Base-by-base conservation (phyloP, 2,113 vertebrate genomes). In the Vidua chalybeata region DNA sequence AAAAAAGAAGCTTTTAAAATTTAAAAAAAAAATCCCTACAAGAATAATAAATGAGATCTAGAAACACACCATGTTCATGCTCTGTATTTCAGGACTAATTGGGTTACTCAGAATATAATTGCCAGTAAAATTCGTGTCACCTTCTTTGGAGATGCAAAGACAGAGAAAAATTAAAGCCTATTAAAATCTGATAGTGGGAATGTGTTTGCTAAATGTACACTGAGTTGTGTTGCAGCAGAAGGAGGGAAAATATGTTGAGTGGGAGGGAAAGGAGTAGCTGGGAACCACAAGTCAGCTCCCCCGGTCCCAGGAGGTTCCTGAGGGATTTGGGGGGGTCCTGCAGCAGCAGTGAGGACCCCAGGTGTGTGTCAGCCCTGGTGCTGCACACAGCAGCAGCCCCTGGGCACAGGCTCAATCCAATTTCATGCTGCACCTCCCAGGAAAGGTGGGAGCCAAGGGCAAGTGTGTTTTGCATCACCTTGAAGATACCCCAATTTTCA, bases 281-380 rank as follows among this genome's bases (percentile, higher is more conserved):
- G 45, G 74, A 62, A 11, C 1, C 10, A 1, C 1, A 1, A 4
- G 22, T 13, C 33, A 74, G 17, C 17, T 92, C 2, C 37, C 8
- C 37, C 35, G 39, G 18, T 8, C n/a, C 69, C 52, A 5, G 35
- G 43, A 17, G 56, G 39, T 4, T 75, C n/a, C 9, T 16, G 33
- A 3, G 16, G 9, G 33, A 8, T 20, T 62, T 67, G 51, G 33
- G 87, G 26, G 22, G 37, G 3, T 41, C 63, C 67, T 37, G 7
- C 18, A 39, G 11, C 15, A 28, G 22, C 49, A 14, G 1, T 1
- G 3, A 37, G 43, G 35, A 17, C 4, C 7, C 5, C 0, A 1
- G 20, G 64, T 0, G 0, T 8, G 66, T 48, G 58, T 4, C 62
- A 75, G 54, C 64, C 62, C 39, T 15, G 5, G 46, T 21, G 46